Percentiles rank a stretch among this genome's conserved stretches.
Evolutionary conservation across 2,888 invertebrate species (phyloP).

Genomic region (Drosophila kanekoi): DNA sequence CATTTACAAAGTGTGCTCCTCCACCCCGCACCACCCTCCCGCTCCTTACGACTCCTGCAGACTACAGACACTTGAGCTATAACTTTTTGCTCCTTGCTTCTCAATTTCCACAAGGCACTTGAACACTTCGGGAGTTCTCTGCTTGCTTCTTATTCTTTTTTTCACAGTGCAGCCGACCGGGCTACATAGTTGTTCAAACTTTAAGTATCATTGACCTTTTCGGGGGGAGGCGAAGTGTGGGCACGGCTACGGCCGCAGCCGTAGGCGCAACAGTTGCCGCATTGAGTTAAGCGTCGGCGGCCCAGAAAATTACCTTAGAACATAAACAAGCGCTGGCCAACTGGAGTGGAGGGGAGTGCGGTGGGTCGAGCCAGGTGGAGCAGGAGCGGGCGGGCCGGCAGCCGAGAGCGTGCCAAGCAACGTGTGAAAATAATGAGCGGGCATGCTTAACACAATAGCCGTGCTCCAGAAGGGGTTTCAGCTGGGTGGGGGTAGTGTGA

Average conservation of each 20-base stretch:
- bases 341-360: neutral
- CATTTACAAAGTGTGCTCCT: constrained; percentile 51
- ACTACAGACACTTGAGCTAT: constrained; percentile 44
- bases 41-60: neutral
- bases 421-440: constrained; percentile 79
- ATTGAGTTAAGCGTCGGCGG: constrained; percentile 65
- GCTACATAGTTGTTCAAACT: constrained; percentile 69
- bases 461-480: constrained; percentile 11
- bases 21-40: neutral
- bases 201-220: constrained; percentile 76
- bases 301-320: constrained; percentile 73
- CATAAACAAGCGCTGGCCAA: constrained; percentile 60
- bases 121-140: constrained; percentile 54
- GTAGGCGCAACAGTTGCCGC: constrained; percentile 73
- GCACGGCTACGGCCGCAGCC: neutral
- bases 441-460: constrained; percentile 69
- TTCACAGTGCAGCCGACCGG: constrained; percentile 23
- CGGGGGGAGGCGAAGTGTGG: neutral
- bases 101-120: constrained; percentile 66
- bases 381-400: constrained; percentile 5
- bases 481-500: neutral
- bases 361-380: neutral
- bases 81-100: constrained; percentile 58
- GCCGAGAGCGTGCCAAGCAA: constrained; percentile 60
- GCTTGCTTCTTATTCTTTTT: constrained; percentile 6